Evolutionary conservation across 2,888 invertebrate genomes (phyloP), one percentile per base, ranked within the genome.

Genomic region (Eilema caniola): DNA sequence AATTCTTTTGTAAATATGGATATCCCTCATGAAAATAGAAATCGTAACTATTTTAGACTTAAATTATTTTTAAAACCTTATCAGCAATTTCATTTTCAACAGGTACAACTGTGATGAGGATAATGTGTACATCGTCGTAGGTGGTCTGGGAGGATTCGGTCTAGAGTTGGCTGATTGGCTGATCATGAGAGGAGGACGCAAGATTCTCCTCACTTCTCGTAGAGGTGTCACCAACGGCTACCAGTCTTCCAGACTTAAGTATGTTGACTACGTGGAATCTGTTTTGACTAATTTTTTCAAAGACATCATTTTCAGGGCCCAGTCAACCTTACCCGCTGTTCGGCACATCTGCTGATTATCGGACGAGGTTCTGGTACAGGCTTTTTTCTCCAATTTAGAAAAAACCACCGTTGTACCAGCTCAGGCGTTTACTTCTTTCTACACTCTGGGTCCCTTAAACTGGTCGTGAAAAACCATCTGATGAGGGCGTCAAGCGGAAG

Each of bases 131-230:
- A 85, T 98, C 0, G 96, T 98, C 7, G 95, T 97, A 1, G 98
- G 98, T 16, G 99, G 99, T 62, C 95, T 99, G 0, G 99, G 99
- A 61, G 99, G 99, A 0, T 98, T 99, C 86, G 99, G 99, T 8
- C 93, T 99, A 64, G 99, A 99, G 89, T 90, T 99, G 64, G 97
- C 97, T 0, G 97, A 98, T 84, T 98, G 98, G 98, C 93, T 99
- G 83, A 96, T 98, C 65, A 90, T 97, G 66, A 96, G 99, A 76
- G 99, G 98, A 0, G 98, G 97, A 0, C 96, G 95, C 80, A 97
- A 97, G 77, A 83, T 99, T 16, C 96, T 99, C 1, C 95, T 99
- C 0, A 98, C 97, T 0, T 98, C 98, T 0, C 96, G 98, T 72
- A 96, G 96, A 25, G 99, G 99, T 2, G 89, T 98, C 41, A 95